Percentiles rank a stretch among this genome's conserved stretches.
These are phyloP conservation scores for Clupea harengus DNA, from an alignment of 2,113 vertebrate species.

Conservation along the genomic window DNA sequence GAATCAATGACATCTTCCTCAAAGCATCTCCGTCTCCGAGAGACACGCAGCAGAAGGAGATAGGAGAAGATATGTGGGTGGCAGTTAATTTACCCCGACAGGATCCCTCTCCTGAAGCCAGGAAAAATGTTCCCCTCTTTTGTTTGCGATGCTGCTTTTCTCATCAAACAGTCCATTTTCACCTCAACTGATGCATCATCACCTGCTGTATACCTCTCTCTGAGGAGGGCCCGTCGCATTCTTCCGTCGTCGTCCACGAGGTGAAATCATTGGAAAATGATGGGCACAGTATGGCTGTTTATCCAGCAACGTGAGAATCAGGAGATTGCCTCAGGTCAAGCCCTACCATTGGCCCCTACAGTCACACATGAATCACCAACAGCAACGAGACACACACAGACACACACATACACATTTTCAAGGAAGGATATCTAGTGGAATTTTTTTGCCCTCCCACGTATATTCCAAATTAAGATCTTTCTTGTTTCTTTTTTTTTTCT, in stretches of 20 bases:
- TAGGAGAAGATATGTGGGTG: slow-evolving; percentile 58
- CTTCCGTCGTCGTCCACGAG: neutral
- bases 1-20: slow-evolving; percentile 58
- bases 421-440: neutral
- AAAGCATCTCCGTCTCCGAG: slow-evolving; percentile 31
- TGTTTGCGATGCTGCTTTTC: slow-evolving; percentile 16
- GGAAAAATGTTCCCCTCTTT: neutral
- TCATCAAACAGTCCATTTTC: slow-evolving; percentile 7
- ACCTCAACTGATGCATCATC: neutral
- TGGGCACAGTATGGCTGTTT: neutral
- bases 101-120: neutral
- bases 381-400: neutral
- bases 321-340: neutral
- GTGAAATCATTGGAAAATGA: slow-evolving; percentile 2
- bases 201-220: neutral
- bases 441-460: slow-evolving; percentile 1
- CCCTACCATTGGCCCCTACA: neutral
- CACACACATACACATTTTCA: neutral
- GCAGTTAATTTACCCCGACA: neutral
- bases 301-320: neutral
- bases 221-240: neutral
- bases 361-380: neutral
- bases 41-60: slow-evolving; percentile 50
- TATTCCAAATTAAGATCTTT: neutral
- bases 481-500: neutral